Evolutionary conservation across 2,797 vertebrate genomes (phyloP).

Genomic region (Danio tinwini): DNA sequence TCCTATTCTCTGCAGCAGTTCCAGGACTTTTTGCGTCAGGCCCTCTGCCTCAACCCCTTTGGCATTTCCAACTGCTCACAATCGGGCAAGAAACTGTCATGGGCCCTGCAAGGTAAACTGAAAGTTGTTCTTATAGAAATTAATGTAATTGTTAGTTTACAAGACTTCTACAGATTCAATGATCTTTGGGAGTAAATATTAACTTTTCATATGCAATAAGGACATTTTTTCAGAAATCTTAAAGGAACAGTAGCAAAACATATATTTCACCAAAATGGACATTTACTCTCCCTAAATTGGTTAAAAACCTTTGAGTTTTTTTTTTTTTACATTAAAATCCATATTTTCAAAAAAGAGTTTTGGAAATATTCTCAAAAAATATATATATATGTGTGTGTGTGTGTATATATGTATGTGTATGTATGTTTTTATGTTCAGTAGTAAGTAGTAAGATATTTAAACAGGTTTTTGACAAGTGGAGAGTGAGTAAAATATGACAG

Average conservation of each 20-base stretch:
- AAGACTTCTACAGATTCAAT: neutral
- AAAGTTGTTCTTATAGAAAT: neutral
- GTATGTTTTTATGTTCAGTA: too few relatives aligned
- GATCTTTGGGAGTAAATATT: neutral
- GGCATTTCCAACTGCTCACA: conserved; percentile 87
- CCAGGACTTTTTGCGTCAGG: conserved; percentile 83
- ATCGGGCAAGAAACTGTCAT: conserved; percentile 90
- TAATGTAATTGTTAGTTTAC: neutral
- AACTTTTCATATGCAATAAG: neutral
- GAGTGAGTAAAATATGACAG: too few relatives aligned
- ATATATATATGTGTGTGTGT: too few relatives aligned
- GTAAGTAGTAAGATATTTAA: too few relatives aligned
- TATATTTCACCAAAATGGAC: too few relatives aligned
- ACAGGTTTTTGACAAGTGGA: too few relatives aligned
- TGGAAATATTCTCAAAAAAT: too few relatives aligned
- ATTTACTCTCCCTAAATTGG: too few relatives aligned
- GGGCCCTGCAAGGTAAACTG: conserved; percentile 90
- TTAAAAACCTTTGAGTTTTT: too few relatives aligned
- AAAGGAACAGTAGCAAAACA: neutral
- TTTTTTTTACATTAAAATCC: too few relatives aligned
- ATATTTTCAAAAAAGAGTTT: too few relatives aligned
- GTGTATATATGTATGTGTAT: too few relatives aligned
- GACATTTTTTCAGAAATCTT: neutral
- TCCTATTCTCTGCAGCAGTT: conserved; percentile 85
- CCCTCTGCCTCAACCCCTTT: conserved; percentile 86